phyloP scores from a whole-genome alignment of 2,797 vertebrate species.

The Setipinna tenuifilis region DNA sequence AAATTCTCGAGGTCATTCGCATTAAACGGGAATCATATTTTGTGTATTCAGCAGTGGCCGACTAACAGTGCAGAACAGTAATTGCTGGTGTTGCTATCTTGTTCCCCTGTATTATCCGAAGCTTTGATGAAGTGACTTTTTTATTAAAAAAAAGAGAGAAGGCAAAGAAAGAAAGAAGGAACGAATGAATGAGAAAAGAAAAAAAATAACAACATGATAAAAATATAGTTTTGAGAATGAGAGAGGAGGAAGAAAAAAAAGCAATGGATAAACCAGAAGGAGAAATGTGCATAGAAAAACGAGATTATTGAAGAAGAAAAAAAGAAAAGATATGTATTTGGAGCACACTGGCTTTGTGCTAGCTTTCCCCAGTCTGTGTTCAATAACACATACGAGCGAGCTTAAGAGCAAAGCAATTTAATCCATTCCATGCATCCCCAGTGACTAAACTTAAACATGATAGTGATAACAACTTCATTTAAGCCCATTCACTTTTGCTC shows the following conservation, averaged over 20 bases:
- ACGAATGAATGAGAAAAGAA: slow-evolving; percentile 29
- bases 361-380: slow-evolving; percentile 49
- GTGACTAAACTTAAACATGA: slow-evolving; percentile 58
- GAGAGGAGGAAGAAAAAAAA: not conserved
- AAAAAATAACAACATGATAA: slow-evolving; percentile 62
- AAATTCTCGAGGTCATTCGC: slow-evolving; percentile 81
- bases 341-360: slow-evolving; percentile 57
- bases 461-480: slow-evolving; percentile 51
- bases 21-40: slow-evolving; percentile 79
- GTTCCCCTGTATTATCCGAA: slow-evolving; percentile 73
- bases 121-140: slow-evolving; percentile 76
- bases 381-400: slow-evolving; percentile 56
- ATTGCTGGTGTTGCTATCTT: slow-evolving; percentile 75
- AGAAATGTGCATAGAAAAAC: slow-evolving; percentile 64
- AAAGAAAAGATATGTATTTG: slow-evolving; percentile 53
- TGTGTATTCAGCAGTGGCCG: slow-evolving; percentile 77
- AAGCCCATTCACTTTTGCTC: slow-evolving; percentile 45
- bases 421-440: slow-evolving; percentile 58
- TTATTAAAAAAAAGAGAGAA: not conserved
- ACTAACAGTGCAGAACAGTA: slow-evolving; percentile 70
- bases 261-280: slow-evolving; percentile 46
- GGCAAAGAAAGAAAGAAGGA: slow-evolving; percentile 56
- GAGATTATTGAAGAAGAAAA: slow-evolving; percentile 58
- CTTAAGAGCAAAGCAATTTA: slow-evolving; percentile 58
- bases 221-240: slow-evolving; percentile 49